Evolutionary conservation across 2,797 vertebrate genomes (phyloP).

Genomic region (Malurus leucopterus): DNA sequence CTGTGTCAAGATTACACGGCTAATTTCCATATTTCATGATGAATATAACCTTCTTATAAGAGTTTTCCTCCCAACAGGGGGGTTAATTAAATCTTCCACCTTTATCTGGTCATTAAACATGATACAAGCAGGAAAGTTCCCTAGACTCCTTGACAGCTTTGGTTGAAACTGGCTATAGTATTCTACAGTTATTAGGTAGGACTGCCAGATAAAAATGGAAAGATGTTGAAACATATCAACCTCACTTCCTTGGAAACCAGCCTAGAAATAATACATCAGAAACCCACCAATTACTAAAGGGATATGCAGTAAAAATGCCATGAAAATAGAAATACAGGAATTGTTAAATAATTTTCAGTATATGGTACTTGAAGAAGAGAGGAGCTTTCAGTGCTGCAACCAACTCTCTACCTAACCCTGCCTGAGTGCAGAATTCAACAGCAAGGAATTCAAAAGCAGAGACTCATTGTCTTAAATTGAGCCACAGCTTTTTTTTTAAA

Average conservation of each 20-base stretch:
- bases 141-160: not conserved
- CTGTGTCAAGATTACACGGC: not conserved
- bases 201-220: not conserved
- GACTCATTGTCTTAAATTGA: not conserved
- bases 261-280: not conserved
- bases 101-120: not conserved
- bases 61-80: not conserved
- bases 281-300: not conserved
- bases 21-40: slow-evolving; percentile 1
- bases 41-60: not conserved
- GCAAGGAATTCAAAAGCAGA: not conserved
- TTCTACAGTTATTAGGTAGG: not conserved
- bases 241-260: not conserved
- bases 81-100: not conserved
- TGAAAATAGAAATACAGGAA: not conserved
- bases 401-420: not conserved
- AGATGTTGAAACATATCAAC: not conserved
- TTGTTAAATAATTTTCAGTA: not conserved
- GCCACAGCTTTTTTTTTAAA: not conserved
- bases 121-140: not conserved
- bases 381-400: not conserved
- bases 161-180: not conserved
- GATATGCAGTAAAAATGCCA: not conserved
- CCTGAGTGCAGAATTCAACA: not conserved
- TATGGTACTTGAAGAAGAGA: not conserved